These are phyloP conservation scores for Cosmia pyralina DNA, from an alignment of 2,888 invertebrate genomes.

Conservation along the genomic window DNA sequence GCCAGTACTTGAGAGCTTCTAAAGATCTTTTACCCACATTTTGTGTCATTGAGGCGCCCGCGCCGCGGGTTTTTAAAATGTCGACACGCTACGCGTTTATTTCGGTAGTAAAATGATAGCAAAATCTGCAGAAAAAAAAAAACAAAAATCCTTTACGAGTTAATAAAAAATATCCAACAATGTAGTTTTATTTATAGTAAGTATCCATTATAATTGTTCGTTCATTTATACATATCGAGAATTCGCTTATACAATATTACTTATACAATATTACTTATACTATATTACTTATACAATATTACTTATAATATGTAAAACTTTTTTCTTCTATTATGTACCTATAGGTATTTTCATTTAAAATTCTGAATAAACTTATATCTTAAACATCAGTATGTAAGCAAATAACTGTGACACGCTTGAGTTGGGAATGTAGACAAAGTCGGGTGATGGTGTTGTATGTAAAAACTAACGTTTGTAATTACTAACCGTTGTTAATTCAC, in stretches of 20 bases:
- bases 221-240: neutral
- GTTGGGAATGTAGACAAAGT: conserved; percentile 55
- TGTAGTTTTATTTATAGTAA: neutral
- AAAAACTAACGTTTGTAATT: conserved; percentile 30
- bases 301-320: neutral
- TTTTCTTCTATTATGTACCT: too few species aligned
- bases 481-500: conserved; percentile 36
- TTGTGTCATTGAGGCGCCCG: neutral
- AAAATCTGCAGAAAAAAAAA: neutral
- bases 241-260: neutral
- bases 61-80: neutral
- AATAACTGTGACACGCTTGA: conserved; percentile 33
- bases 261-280: too few species aligned
- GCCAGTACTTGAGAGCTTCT: neutral
- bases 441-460: conserved; percentile 38
- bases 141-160: neutral
- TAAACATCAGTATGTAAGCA: conserved; percentile 16
- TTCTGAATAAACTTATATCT: conserved; percentile 1
- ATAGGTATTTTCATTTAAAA: neutral
- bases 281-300: too few species aligned
- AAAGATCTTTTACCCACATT: neutral
- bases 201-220: neutral
- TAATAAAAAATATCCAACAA: neutral
- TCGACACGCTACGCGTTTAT: neutral
- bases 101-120: neutral